Evolutionary conservation across 2,888 invertebrate genomes (phyloP), one percentile per base, ranked within the genome.

Genomic region (Strigamia transsilvanica): DNA sequence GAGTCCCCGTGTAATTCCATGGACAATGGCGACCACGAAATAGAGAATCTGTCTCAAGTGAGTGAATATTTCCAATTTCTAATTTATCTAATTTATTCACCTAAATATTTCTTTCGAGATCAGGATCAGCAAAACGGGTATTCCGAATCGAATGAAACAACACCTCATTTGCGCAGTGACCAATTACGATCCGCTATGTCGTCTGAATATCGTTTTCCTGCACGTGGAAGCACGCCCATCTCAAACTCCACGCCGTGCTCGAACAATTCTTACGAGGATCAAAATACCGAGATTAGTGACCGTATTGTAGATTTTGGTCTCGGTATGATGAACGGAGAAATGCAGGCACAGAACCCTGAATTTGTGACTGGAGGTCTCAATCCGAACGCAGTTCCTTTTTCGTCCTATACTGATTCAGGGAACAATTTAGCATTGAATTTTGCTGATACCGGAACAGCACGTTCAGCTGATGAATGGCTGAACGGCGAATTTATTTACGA

Each of bases 361-460:
- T 15, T 27, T 9, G 23, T 15, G n/a, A 27, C 73, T 27, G 73
- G 73, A 15, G 73, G 73, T 27, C 73, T 73, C n/a, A 73, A 73
- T 73, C 73, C 73, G 13, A 73, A 73, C 10, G 73, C 73, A 13
- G 73, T 73, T 27, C 73, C 73, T 2, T 73, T 73, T 32, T 73
- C 32, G 32, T 32, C 73, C 32, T 73, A 73, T 27, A n/a, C 73
- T 23, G 73, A 73, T 15, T 12, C 13, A 15, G 73, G 2, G 61
- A 73, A 73, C 13, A 0, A 73, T 73, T 27, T 27, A 27, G 21
- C 18, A 61, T 18, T 61, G 7, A 2, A 61, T 61, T 61, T n/a
- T 12, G 0, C 61, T 61, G 21, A 61, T 21, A 18, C 61, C 3
- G 61, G 7, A 2, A 27, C 27, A 27, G 27, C 27, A 61, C 61